Conservation (phyloP, 2,888 invertebrate species). For the Orthosia cruda region DNA sequence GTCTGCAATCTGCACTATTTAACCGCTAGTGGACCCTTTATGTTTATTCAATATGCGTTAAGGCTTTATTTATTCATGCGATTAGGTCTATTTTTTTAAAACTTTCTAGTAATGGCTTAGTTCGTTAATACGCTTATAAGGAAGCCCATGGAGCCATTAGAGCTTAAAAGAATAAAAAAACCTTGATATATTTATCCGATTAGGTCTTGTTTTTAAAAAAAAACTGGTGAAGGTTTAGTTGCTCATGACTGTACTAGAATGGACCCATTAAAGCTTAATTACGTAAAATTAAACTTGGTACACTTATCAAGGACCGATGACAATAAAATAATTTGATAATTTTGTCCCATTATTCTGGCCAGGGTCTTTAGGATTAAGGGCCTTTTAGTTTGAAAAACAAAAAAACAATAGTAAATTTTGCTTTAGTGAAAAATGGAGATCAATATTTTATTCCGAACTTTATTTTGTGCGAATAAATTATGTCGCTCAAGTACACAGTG, state of each 20-base stretch:
- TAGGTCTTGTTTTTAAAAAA: too few relatives aligned
- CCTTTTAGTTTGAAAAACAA: neutral
- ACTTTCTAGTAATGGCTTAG: neutral
- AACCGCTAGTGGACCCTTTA: slow-evolving; percentile 41
- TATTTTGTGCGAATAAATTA: slow-evolving; percentile 62
- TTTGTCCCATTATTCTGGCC: too few relatives aligned
- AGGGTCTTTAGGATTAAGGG: too few relatives aligned
- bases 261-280: neutral
- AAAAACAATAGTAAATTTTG: neutral
- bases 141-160: too few relatives aligned
- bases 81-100: neutral
- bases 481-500: slow-evolving; percentile 63
- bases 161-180: too few relatives aligned
- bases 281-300: too few relatives aligned
- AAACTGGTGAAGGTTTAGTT: too few relatives aligned
- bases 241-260: too few relatives aligned
- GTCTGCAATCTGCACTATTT: slow-evolving; percentile 62
- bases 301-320: too few relatives aligned
- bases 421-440: slow-evolving; percentile 27
- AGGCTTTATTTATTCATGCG: neutral
- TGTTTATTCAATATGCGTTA: slow-evolving; percentile 19
- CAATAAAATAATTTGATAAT: too few relatives aligned
- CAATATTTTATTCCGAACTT: slow-evolving; percentile 57
- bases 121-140: neutral
- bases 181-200: too few relatives aligned